phyloP scores from a whole-genome alignment of 2,113 vertebrate genomes.

The Onychostruthus taczanowskii region DNA sequence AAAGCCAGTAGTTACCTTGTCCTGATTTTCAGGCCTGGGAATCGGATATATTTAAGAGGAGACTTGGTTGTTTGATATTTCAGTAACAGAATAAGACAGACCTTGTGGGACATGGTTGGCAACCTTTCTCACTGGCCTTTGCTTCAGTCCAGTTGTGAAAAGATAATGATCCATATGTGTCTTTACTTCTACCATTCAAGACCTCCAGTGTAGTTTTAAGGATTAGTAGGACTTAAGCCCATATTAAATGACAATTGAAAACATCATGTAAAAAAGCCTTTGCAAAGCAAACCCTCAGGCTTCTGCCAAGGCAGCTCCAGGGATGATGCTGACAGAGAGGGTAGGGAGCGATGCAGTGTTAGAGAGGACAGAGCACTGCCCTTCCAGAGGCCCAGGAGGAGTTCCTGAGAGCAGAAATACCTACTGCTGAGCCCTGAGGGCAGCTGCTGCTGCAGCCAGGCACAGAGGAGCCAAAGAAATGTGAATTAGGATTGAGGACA shows the following conservation, averaged over 20 bases:
- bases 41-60: neutral
- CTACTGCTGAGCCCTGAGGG: neutral
- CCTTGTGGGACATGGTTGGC: neutral
- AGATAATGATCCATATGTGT: neutral
- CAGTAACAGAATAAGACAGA: neutral
- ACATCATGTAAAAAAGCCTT: neutral
- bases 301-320: neutral
- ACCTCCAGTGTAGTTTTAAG: neutral
- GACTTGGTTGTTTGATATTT: neutral
- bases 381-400: neutral
- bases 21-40: neutral
- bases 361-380: neutral
- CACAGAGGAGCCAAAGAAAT: neutral
- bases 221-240: neutral
- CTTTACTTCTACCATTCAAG: neutral
- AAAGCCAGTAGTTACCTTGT: neutral
- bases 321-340: neutral
- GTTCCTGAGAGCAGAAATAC: neutral
- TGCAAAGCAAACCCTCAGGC: neutral
- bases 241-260: neutral
- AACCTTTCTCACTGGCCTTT: neutral
- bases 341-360: rapidly evolving
- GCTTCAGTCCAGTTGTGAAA: neutral
- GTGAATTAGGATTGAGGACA: neutral
- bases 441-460: neutral